These are phyloP conservation scores for Periophthalmus modestus DNA, from an alignment of 2,113 vertebrate genomes.

Conservation along the genomic window DNA sequence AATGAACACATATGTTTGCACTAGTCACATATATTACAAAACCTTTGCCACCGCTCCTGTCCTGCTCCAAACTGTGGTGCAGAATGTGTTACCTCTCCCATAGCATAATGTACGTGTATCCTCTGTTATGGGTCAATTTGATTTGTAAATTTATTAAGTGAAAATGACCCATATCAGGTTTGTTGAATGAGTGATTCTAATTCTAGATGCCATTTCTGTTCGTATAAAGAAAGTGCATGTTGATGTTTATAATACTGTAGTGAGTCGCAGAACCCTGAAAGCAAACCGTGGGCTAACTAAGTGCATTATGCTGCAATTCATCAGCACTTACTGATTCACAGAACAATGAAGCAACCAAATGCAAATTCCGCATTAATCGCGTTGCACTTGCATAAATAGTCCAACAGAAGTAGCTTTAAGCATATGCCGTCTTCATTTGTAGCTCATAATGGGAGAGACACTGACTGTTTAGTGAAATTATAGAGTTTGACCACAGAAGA, in stretches of 20 bases:
- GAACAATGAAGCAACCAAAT: conserved; percentile 75
- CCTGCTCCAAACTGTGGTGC: not conserved
- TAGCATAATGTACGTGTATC: not conserved
- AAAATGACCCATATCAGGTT: conserved; percentile 51
- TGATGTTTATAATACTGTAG: conserved; percentile 56
- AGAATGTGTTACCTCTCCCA: not conserved
- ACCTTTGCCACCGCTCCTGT: not conserved
- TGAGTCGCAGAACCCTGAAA: conserved; percentile 52
- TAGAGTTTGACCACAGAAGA: conserved; percentile 43
- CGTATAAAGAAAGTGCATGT: conserved; percentile 49
- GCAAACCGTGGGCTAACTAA: conserved; percentile 58
- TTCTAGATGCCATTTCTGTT: conserved; percentile 47
- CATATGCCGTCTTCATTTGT: conserved; percentile 67
- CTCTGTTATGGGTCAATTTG: not conserved
- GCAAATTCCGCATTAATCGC: conserved; percentile 74
- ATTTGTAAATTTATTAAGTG: conserved; percentile 21
- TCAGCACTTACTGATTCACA: conserved; percentile 61
- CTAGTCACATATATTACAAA: not conserved
- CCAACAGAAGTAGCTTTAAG: conserved; percentile 57
- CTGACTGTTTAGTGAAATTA: conserved; percentile 34
- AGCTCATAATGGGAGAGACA: conserved; percentile 33
- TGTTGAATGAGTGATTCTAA: conserved; percentile 54
- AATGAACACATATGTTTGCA: not conserved
- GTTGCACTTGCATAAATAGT: conserved; percentile 70
- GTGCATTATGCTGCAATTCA: conserved; percentile 68